Evolutionary conservation across 2,888 invertebrate species (phyloP).

Genomic region (Tribolium freemani): DNA sequence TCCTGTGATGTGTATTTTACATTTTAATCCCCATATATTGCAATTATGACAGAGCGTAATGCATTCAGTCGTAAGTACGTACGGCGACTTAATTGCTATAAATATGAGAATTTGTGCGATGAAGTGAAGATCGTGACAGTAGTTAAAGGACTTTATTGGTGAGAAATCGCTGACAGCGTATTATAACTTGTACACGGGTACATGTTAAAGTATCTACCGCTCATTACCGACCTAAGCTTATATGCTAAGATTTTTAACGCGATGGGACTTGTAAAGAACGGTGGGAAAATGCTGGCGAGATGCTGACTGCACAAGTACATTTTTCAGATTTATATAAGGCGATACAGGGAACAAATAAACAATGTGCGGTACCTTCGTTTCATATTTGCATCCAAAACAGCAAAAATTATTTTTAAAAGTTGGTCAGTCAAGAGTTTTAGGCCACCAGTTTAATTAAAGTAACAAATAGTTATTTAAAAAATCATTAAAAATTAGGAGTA

Average conservation of each 20-base stretch:
- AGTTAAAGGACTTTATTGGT: constrained; percentile 45
- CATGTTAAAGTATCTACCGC: constrained; percentile 12
- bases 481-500: no score
- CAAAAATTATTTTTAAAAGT: no score
- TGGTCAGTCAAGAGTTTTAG: no score
- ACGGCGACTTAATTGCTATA: constrained; percentile 28
- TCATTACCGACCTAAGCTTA: constrained; percentile 9
- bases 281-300: neutral
- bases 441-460: no score
- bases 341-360: no score
- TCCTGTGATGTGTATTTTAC: constrained; percentile 9
- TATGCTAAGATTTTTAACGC: constrained; percentile 1
- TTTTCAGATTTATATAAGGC: no score
- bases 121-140: constrained; percentile 30
- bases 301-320: neutral
- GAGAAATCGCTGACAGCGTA: constrained; percentile 34
- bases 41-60: constrained; percentile 24
- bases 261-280: constrained; percentile 10
- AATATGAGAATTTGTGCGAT: constrained; percentile 32
- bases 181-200: constrained; percentile 17
- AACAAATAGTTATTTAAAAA: no score
- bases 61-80: neutral
- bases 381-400: no score
- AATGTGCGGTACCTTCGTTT: no score
- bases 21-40: constrained; percentile 7